Conservation (phyloP, 2,113 vertebrate genomes). For the Panthera tigris region DNA sequence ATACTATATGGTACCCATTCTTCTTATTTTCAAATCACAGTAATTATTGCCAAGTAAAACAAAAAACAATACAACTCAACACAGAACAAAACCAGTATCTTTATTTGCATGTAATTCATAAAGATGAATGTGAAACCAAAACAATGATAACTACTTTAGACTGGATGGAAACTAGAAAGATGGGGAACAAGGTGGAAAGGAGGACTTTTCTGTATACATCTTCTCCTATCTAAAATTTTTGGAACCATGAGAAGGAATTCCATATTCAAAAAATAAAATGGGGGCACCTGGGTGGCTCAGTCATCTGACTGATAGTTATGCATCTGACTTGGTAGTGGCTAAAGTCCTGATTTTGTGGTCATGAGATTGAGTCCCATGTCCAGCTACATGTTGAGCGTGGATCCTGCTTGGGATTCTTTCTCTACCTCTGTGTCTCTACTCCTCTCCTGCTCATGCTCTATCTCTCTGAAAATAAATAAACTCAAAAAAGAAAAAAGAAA, state of each 20-base stretch:
- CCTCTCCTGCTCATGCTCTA: background rate
- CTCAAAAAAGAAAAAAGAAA: background rate
- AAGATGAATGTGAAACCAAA: background rate
- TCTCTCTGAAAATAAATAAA: background rate
- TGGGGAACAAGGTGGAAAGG: background rate
- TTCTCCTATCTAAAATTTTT: background rate
- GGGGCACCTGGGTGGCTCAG: background rate
- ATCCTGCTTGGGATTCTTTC: background rate
- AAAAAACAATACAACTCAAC: background rate
- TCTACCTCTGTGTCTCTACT: background rate
- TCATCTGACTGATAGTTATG: background rate
- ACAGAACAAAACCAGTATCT: background rate
- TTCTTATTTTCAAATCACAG: background rate
- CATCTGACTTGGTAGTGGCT: background rate
- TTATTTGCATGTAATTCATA: background rate
- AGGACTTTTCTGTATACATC: background rate
- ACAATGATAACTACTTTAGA: background rate
- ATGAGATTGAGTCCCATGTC: background rate
- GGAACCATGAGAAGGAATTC: background rate
- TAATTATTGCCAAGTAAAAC: background rate
- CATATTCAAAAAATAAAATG: background rate
- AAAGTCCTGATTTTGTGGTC: background rate
- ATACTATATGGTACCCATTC: background rate
- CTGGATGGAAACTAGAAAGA: background rate
- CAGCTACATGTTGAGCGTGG: background rate